Conservation (phyloP, 1,140 invertebrate species). For the Ephestia elutella region DNA sequence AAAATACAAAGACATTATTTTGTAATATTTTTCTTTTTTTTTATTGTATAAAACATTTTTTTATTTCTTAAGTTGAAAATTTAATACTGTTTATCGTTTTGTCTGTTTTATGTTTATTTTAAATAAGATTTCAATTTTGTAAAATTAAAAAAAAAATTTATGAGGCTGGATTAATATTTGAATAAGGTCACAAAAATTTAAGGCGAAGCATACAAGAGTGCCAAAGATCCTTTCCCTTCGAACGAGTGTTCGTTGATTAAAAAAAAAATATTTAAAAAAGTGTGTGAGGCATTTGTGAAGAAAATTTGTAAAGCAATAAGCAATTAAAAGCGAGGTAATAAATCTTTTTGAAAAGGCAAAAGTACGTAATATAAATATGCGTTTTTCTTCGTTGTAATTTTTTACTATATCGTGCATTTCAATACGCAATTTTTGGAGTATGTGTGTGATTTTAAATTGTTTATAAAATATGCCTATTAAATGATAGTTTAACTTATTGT, state of each 20-base stretch:
- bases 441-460: too few species aligned
- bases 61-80: too few species aligned
- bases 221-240: neutral
- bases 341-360: too few species aligned
- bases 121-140: neutral
- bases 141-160: neutral
- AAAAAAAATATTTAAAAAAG: neutral
- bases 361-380: too few species aligned
- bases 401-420: too few species aligned
- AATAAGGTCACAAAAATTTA: neutral
- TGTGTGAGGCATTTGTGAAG: neutral
- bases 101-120: neutral
- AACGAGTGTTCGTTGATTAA: neutral
- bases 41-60: too few species aligned
- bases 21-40: neutral
- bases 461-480: too few species aligned
- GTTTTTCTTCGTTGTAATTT: too few species aligned
- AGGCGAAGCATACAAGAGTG: neutral
- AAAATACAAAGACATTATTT: too few species aligned
- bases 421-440: too few species aligned
- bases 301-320: neutral
- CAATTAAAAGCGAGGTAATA: neutral
- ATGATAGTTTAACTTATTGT: too few species aligned
- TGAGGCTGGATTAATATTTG: neutral
- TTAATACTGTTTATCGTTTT: neutral